These are phyloP conservation scores for Xiphophorus maculatus DNA, from an alignment of 2,113 vertebrate genomes.

Conservation along the genomic window DNA sequence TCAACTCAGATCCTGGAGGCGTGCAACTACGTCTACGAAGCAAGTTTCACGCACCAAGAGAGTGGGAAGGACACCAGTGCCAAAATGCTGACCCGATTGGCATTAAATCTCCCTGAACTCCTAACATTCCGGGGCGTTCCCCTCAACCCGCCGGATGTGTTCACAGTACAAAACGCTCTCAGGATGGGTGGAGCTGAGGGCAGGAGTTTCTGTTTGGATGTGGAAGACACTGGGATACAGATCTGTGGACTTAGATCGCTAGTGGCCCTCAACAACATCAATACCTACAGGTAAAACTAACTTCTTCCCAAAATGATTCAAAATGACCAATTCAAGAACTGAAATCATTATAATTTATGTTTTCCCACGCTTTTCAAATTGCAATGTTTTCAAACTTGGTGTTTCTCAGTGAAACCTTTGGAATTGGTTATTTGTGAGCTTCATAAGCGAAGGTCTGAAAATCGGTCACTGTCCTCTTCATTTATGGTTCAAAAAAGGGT, in stretches of 20 bases:
- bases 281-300: slow-evolving; percentile 83
- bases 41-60: slow-evolving; percentile 36
- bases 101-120: slow-evolving; percentile 73
- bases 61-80: slow-evolving; percentile 10
- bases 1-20: slow-evolving; percentile 83
- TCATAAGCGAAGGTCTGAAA: not conserved
- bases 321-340: not conserved
- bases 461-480: too few species aligned
- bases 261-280: slow-evolving; percentile 80
- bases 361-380: not conserved
- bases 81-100: slow-evolving; percentile 73
- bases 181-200: slow-evolving; percentile 65
- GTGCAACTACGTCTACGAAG: slow-evolving; percentile 86
- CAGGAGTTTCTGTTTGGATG: slow-evolving; percentile 82
- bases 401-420: not conserved
- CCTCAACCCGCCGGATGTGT: slow-evolving; percentile 82
- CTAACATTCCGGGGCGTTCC: slow-evolving; percentile 83
- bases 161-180: slow-evolving; percentile 79
- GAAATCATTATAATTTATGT: not conserved
- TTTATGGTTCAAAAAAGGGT: too few species aligned
- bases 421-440: not conserved
- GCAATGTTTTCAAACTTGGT: not conserved
- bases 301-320: not conserved
- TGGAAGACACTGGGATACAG: slow-evolving; percentile 83
- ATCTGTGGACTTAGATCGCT: slow-evolving; percentile 82